Evolutionary conservation across 1,140 invertebrate species (phyloP).

Genomic region (Bombus confusus): DNA sequence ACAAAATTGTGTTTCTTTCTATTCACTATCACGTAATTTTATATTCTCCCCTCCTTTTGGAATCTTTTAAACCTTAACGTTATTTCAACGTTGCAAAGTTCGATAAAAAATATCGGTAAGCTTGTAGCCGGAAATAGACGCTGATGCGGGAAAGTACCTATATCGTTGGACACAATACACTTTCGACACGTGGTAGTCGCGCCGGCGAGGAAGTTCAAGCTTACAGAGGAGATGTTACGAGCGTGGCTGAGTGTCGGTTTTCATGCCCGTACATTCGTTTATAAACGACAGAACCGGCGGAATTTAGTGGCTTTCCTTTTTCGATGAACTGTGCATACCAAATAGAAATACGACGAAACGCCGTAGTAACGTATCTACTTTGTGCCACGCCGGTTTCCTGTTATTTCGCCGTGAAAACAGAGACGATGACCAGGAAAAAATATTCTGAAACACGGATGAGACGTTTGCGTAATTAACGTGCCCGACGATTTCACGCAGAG

Average conservation of each 20-base stretch:
- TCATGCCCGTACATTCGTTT: slow-evolving; percentile 51
- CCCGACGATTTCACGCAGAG: background rate
- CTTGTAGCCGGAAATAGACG: background rate
- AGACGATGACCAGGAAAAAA: slow-evolving; percentile 8
- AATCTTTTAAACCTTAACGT: too few species aligned
- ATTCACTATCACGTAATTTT: background rate
- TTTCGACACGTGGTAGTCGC: slow-evolving; percentile 37
- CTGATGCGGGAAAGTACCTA: background rate
- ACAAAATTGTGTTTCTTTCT: background rate
- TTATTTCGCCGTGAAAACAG: slow-evolving; percentile 8
- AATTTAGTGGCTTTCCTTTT: slow-evolving; percentile 55
- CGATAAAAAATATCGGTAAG: background rate
- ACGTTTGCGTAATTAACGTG: slow-evolving; percentile 3
- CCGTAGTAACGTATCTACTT: slow-evolving; percentile 35
- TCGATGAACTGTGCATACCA: slow-evolving; percentile 46
- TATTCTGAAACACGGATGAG: slow-evolving; percentile 6
- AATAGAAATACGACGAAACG: slow-evolving; percentile 52
- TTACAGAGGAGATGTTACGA: slow-evolving; percentile 48
- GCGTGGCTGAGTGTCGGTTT: slow-evolving; percentile 44
- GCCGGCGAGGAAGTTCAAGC: slow-evolving; percentile 14
- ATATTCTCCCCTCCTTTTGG: background rate
- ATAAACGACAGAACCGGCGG: slow-evolving; percentile 43
- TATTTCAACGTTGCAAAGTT: background rate
- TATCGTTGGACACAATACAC: slow-evolving; percentile 6
- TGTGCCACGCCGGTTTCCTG: slow-evolving; percentile 29